phyloP scores from a whole-genome alignment of 2,113 vertebrate genomes.

The Agapornis roseicollis region DNA sequence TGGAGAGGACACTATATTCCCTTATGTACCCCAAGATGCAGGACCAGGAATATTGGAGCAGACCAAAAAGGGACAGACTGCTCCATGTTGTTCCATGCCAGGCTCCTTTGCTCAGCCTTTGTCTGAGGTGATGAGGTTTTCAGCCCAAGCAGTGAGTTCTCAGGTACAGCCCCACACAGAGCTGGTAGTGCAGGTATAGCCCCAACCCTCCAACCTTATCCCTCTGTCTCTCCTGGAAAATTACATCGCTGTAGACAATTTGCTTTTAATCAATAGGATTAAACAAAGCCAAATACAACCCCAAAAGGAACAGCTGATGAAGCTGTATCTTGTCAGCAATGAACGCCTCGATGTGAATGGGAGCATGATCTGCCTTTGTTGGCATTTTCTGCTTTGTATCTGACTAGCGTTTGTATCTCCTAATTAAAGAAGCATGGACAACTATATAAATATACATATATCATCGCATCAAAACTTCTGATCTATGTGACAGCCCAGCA shows the following conservation, averaged over 20 bases:
- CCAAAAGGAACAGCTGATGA: slow-evolving; percentile 43
- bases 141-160: background rate
- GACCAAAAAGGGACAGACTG: background rate
- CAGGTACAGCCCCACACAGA: background rate
- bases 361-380: slow-evolving; percentile 15
- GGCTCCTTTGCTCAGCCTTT: background rate
- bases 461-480: background rate
- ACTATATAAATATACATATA: background rate
- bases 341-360: background rate
- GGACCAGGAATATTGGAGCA: background rate
- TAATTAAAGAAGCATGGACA: slow-evolving; percentile 13
- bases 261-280: slow-evolving; percentile 40
- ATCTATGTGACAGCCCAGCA: slow-evolving; percentile 32
- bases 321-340: background rate
- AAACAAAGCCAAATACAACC: slow-evolving; percentile 3
- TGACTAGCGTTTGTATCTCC: background rate
- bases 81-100: background rate
- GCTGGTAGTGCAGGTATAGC: background rate
- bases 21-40: background rate
- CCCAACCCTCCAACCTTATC: background rate
- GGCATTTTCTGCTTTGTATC: slow-evolving; percentile 54
- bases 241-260: background rate
- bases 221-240: background rate
- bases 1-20: background rate
- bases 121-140: background rate